phyloP scores from a whole-genome alignment of 2,888 invertebrate genomes.

The Pandemis heparana region DNA sequence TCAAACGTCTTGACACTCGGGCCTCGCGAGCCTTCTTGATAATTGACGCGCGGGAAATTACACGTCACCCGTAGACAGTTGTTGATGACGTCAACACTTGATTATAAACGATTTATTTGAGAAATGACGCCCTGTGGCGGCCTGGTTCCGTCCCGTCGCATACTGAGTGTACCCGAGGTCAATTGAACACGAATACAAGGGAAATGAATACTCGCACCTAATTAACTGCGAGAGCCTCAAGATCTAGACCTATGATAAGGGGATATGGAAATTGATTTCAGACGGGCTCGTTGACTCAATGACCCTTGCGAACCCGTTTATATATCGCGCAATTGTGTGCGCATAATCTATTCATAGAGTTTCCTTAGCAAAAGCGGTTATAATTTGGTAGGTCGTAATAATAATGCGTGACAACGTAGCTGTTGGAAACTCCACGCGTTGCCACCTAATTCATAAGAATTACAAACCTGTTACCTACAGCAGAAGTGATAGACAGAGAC shows the following conservation, averaged over 20 bases:
- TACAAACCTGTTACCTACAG: too few species aligned
- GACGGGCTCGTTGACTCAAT: slow-evolving; percentile 36
- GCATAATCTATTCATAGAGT: slow-evolving; percentile 6
- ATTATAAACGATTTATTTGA: slow-evolving; percentile 84
- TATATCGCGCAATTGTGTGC: slow-evolving; percentile 19
- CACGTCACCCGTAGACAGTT: slow-evolving; percentile 83
- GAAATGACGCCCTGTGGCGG: slow-evolving; percentile 60
- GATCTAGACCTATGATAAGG: slow-evolving; percentile 42
- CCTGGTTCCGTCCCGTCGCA: slow-evolving; percentile 36
- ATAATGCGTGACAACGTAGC: neutral
- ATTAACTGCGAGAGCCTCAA: slow-evolving; percentile 43
- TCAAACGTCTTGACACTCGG: slow-evolving; percentile 73
- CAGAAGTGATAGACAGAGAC: too few species aligned
- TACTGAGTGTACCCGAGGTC: slow-evolving; percentile 36
- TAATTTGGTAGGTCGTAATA: neutral
- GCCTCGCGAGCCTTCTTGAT: slow-evolving; percentile 74
- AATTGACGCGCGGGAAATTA: slow-evolving; percentile 85
- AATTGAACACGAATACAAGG: slow-evolving; percentile 44
- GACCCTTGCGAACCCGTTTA: slow-evolving; percentile 25
- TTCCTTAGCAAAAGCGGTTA: neutral
- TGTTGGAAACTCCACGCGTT: neutral
- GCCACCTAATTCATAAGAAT: too few species aligned
- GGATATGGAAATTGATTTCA: slow-evolving; percentile 40
- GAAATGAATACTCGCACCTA: slow-evolving; percentile 45
- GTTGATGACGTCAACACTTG: slow-evolving; percentile 83